phyloP scores from a whole-genome alignment of 2,797 vertebrate species.

The Mycteria americana region DNA sequence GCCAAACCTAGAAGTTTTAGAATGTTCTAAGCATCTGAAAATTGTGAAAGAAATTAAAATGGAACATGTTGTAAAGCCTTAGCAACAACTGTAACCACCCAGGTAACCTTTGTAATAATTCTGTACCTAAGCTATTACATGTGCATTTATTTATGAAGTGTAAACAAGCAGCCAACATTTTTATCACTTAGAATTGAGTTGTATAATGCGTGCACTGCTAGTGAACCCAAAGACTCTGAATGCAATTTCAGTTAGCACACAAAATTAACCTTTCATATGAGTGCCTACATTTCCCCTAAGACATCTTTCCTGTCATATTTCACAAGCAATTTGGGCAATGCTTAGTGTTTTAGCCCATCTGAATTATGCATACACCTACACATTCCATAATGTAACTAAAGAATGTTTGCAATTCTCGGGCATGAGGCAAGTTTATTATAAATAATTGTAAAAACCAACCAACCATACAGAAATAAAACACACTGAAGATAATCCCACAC shows the following conservation, averaged over 20 bases:
- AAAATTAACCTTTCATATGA: conserved; percentile 44
- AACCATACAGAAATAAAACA: conserved; percentile 36
- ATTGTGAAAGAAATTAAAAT: not conserved
- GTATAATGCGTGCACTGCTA: not conserved
- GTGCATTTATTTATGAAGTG: not conserved
- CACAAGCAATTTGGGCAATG: conserved; percentile 49
- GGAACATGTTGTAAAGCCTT: not conserved
- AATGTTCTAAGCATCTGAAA: not conserved
- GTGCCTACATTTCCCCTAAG: conserved; percentile 16
- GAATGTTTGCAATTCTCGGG: conserved; percentile 25
- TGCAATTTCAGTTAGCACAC: conserved; percentile 14
- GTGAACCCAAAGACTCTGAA: conserved; percentile 20
- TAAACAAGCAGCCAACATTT: not conserved
- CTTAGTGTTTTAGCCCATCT: conserved; percentile 41
- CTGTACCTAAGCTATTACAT: not conserved
- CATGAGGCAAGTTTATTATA: conserved; percentile 58
- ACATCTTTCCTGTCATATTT: conserved; percentile 39
- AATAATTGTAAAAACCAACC: conserved; percentile 50
- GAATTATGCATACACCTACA: conserved; percentile 59
- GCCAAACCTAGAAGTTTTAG: not conserved
- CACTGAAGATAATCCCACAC: conserved; percentile 50
- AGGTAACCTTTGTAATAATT: not conserved
- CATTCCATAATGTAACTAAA: conserved; percentile 44
- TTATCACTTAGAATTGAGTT: not conserved
- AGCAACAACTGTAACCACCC: not conserved